Base-by-base conservation (phyloP, 1,140 invertebrate genomes). In the Argopecten irradians region DNA sequence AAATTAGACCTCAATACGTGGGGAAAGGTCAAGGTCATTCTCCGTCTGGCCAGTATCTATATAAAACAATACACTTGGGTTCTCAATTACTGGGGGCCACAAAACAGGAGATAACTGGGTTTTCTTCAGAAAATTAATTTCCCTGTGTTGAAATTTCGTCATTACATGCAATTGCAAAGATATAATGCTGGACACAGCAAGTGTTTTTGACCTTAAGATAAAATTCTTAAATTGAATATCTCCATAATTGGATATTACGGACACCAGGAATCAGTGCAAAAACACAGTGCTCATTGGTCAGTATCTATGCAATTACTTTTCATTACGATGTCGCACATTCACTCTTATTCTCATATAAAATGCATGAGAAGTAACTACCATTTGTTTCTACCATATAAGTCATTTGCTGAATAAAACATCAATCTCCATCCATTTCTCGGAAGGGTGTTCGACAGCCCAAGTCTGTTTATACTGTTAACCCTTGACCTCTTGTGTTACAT, bases 401-500 rank as follows among this genome's bases (percentile, higher is more conserved):
- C 55, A 3, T 28, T 28, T 3, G 55, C 55, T 71, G 55, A 71
- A 71, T 71, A 71, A 71, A 71, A 71, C 55, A 71, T 71, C 55
- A 71, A 16, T 71, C 55, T 71, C 55, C 8, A 71, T 71, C n/a
- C 0, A 5, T 71, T 71, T n/a, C 22, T 28, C 16, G 55, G 55
- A 71, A n/a, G n/a, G n/a, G n/a, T 71, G 16, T 71, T 71, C 55
- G 22, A n/a, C n/a, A n/a, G n/a, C n/a, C 55, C n/a, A 28, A 28
- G 55, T 28, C 55, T 28, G 55, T n/a, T n/a, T n/a, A n/a, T 71
- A 71, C 55, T 1, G 55, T 71, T 71, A 22, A 71, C n/a, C 55
- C 13, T 71, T 71, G 55, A 71, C 55, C 55, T 28, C 55, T n/a
- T n/a, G n/a, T 71, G 55, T 71, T 71, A 71, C 55, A 71, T 71